Conservation (phyloP, 1,140 invertebrate genomes). For the Mizuhopecten yessoensis region DNA sequence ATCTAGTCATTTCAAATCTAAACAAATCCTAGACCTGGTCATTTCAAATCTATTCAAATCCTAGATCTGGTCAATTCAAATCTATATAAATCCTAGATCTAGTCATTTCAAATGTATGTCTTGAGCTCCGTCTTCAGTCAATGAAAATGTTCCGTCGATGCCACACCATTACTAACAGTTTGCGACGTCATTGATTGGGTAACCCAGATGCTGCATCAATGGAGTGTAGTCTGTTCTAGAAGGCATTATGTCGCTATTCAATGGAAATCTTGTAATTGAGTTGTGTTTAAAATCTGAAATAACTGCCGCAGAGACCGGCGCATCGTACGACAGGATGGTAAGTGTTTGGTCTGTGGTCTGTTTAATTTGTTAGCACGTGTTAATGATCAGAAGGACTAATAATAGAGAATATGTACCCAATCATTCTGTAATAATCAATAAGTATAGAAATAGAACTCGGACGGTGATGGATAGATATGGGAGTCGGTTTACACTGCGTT, state of each 20-base stretch:
- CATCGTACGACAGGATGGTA: not conserved
- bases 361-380: not conserved
- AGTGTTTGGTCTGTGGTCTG: constrained; percentile 1
- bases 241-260: not conserved
- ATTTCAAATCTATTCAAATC: too few relatives aligned
- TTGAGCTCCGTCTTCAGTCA: not conserved
- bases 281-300: not conserved
- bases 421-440: constrained; percentile 7
- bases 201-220: not conserved
- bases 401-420: constrained; percentile 32
- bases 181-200: not conserved
- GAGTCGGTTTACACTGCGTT: not conserved
- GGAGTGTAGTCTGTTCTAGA: not conserved
- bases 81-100: not conserved
- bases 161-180: not conserved
- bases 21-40: too few relatives aligned
- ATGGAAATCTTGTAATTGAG: constrained; percentile 6
- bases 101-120: not conserved
- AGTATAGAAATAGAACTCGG: not conserved
- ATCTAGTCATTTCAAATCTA: too few relatives aligned
- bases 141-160: not conserved
- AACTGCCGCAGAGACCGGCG: not conserved
- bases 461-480: not conserved
- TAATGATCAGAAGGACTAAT: constrained; percentile 6
- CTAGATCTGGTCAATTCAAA: too few relatives aligned